These are phyloP conservation scores for Actinia equina DNA, from an alignment of 64 coral and sea anemone genomes.

Conservation along the genomic window DNA sequence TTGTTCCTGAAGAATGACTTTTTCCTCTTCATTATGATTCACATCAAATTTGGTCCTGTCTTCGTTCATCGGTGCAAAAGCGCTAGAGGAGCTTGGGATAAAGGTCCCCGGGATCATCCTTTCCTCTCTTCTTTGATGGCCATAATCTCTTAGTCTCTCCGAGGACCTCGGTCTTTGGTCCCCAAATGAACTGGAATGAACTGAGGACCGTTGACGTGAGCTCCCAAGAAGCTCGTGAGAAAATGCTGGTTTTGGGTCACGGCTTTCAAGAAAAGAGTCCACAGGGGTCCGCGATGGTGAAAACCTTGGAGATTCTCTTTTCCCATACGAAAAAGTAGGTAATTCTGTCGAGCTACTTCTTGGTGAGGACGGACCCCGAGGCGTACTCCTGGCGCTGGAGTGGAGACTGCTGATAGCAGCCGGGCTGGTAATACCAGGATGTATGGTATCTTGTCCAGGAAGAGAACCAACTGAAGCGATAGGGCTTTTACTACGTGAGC, in stretches of 20 bases:
- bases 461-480: background rate
- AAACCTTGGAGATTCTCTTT: background rate
- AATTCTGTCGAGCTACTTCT: background rate
- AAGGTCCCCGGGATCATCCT: background rate
- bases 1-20: slow-evolving; percentile 33
- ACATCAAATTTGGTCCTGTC: slow-evolving; percentile 3
- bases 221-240: slow-evolving; percentile 12
- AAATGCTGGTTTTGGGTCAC: background rate
- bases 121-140: background rate
- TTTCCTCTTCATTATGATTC: slow-evolving; percentile 17
- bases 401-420: slow-evolving; percentile 4
- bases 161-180: background rate
- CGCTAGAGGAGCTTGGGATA: slow-evolving; percentile 36
- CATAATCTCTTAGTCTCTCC: background rate
- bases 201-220: slow-evolving; percentile 14
- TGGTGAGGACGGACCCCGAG: background rate
- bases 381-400: slow-evolving; percentile 33
- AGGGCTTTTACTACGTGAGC: background rate
- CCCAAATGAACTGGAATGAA: background rate
- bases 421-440: background rate
- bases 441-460: background rate
- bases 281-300: background rate
- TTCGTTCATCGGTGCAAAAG: slow-evolving; percentile 24
- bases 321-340: background rate
- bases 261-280: background rate